phyloP scores from a whole-genome alignment of 2,888 invertebrate species.

The Embidobia sp. region DNA sequence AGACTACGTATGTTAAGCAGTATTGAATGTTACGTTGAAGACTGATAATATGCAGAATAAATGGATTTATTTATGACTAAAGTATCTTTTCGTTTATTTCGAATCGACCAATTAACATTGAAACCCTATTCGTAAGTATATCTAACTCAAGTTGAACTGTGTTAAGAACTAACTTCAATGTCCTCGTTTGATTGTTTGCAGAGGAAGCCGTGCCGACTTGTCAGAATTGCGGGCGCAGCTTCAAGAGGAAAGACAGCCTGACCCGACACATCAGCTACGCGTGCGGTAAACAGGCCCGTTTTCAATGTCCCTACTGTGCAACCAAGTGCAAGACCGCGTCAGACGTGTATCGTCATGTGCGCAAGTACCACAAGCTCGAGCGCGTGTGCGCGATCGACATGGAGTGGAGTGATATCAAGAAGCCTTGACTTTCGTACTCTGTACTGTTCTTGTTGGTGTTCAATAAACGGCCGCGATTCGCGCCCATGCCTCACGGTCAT shows the following conservation, averaged over 20 bases:
- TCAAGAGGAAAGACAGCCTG: constrained; percentile 68
- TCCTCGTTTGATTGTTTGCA: constrained; percentile 2
- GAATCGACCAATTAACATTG: too few species aligned
- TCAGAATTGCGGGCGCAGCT: constrained; percentile 69
- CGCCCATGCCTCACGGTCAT: too few species aligned
- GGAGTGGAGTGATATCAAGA: constrained; percentile 4
- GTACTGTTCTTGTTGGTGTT: neutral
- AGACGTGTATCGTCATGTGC: constrained; percentile 53
- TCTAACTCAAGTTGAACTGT: too few species aligned
- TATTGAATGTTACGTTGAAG: constrained; percentile 22
- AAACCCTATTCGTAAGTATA: too few species aligned
- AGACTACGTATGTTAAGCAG: neutral
- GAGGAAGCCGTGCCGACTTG: constrained; percentile 43
- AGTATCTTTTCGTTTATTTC: neutral
- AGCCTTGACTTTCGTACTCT: constrained; percentile 3
- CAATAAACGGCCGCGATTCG: neutral
- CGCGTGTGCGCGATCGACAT: constrained; percentile 40
- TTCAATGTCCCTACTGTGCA: constrained; percentile 64
- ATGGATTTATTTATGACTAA: constrained; percentile 13
- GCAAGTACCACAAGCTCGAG: constrained; percentile 21
- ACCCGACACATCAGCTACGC: constrained; percentile 67
- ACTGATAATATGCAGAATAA: constrained; percentile 13
- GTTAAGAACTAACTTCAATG: too few species aligned
- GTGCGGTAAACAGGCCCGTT: constrained; percentile 67
- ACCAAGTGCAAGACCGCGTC: constrained; percentile 46